These are phyloP conservation scores for Agrochola circellaris DNA, from an alignment of 2,888 invertebrate genomes.

Conservation along the genomic window DNA sequence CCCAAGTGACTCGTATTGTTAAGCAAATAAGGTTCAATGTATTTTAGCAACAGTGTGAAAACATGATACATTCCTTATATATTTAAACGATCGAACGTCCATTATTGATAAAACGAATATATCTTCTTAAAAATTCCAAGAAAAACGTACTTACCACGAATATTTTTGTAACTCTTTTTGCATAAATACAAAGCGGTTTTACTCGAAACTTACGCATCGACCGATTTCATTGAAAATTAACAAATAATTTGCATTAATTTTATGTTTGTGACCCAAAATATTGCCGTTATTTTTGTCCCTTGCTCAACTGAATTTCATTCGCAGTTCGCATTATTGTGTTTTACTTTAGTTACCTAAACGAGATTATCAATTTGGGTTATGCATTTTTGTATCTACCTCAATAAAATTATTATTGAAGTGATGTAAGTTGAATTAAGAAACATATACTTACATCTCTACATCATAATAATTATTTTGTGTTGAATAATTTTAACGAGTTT, in stretches of 20 bases:
- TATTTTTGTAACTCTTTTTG: slow-evolving; percentile 42
- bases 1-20: background rate
- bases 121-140: slow-evolving; percentile 36
- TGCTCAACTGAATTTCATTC: slow-evolving; percentile 1
- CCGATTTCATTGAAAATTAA: slow-evolving; percentile 62
- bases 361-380: background rate
- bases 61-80: slow-evolving; percentile 7
- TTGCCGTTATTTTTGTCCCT: slow-evolving; percentile 34
- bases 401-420: background rate
- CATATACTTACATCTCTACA: background rate
- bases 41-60: slow-evolving; percentile 6
- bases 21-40: slow-evolving; percentile 17
- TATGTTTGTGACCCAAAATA: slow-evolving; percentile 40
- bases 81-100: slow-evolving; percentile 21
- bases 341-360: background rate
- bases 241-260: slow-evolving; percentile 65
- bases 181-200: slow-evolving; percentile 32
- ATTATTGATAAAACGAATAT: slow-evolving; percentile 31
- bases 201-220: slow-evolving; percentile 27
- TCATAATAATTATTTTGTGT: background rate
- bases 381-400: background rate
- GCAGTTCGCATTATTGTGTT: background rate
- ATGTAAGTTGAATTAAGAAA: background rate
- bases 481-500: background rate
- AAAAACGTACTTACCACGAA: slow-evolving; percentile 18